Evolutionary conservation across 1,140 invertebrate genomes (phyloP).

Genomic region (Plectrocnemia conspersa): DNA sequence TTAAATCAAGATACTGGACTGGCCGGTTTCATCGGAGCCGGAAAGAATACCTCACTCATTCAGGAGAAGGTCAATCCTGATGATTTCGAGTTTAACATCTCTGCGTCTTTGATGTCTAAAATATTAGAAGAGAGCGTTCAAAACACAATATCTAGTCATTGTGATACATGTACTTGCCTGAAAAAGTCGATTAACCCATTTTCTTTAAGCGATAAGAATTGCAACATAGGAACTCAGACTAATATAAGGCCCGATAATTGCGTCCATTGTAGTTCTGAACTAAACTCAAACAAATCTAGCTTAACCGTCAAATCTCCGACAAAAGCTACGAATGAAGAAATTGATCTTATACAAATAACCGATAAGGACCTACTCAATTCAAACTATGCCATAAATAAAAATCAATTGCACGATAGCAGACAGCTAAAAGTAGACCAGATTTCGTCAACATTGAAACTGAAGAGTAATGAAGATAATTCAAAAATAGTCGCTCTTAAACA

Average conservation of each 20-base stretch:
- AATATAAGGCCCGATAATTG: conserved; percentile 51
- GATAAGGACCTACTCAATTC: conserved; percentile 36
- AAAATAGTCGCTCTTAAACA: conserved; percentile 34
- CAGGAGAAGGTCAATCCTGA: conserved; percentile 46
- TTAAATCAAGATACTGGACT: conserved; percentile 46
- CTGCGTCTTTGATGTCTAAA: conserved; percentile 89
- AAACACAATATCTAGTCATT: conserved; percentile 72
- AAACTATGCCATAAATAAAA: conserved; percentile 39
- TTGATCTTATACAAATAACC: conserved; percentile 35
- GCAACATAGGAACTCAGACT: conserved; percentile 59
- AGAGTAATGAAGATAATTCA: conserved; percentile 20
- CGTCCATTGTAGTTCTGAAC: conserved; percentile 53
- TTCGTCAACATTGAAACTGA: neutral
- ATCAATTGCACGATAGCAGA: conserved; percentile 19
- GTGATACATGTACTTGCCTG: conserved; percentile 71
- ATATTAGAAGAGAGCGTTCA: conserved; percentile 80
- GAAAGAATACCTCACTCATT: conserved; percentile 33
- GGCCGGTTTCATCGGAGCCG: conserved; percentile 16
- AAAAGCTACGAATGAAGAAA: conserved; percentile 35
- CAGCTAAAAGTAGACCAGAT: neutral
- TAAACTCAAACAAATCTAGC: conserved; percentile 45
- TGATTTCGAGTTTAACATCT: conserved; percentile 73
- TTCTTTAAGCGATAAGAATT: conserved; percentile 54
- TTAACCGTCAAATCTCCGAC: conserved; percentile 42
- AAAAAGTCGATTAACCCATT: conserved; percentile 57